Percentiles rank a stretch among this genome's conserved stretches.
Conservation (phyloP, 2,888 invertebrate genomes). For the Troides oblongomaculatus region DNA sequence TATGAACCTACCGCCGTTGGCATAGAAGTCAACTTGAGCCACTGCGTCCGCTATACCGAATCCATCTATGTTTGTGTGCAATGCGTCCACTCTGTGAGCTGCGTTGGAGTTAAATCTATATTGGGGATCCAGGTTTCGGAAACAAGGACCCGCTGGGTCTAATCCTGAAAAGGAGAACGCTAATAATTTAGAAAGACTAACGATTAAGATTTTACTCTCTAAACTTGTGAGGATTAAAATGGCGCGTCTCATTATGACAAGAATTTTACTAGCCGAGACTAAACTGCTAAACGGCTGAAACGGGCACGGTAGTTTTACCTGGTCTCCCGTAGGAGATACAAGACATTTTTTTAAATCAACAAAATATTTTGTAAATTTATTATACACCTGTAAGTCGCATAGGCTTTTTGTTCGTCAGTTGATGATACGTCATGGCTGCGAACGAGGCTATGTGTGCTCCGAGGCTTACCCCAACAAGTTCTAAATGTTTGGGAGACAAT, state of each 20-base stretch:
- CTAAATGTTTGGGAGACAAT: conserved; percentile 50
- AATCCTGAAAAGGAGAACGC: conserved; percentile 44
- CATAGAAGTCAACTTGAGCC: conserved; percentile 68
- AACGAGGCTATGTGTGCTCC: conserved; percentile 67
- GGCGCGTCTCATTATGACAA: too few relatives aligned
- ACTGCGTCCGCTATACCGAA: conserved; percentile 65
- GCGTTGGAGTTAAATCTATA: conserved; percentile 55
- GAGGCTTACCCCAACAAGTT: conserved; percentile 60
- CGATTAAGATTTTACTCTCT: background rate
- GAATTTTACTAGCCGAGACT: too few relatives aligned
- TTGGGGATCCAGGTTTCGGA: conserved; percentile 53
- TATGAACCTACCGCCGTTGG: conserved; percentile 61
- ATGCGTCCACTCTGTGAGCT: conserved; percentile 57
- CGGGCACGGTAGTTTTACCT: too few relatives aligned
- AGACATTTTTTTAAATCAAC: too few relatives aligned
- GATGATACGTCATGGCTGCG: conserved; percentile 52
- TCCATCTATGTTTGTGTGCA: conserved; percentile 71
- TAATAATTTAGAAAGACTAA: background rate
- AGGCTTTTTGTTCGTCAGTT: conserved; percentile 55
- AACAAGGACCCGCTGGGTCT: conserved; percentile 73
- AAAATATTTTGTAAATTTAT: background rate
- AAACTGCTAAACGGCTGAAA: too few relatives aligned
- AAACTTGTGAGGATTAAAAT: too few relatives aligned
- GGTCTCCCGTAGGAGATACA: too few relatives aligned
- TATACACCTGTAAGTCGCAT: conserved; percentile 51